Percentiles rank a stretch among this genome's conserved stretches.
Evolutionary conservation across 92 coral and sea anemone species (phyloP).

Genomic region (Galaxea fascicularis): DNA sequence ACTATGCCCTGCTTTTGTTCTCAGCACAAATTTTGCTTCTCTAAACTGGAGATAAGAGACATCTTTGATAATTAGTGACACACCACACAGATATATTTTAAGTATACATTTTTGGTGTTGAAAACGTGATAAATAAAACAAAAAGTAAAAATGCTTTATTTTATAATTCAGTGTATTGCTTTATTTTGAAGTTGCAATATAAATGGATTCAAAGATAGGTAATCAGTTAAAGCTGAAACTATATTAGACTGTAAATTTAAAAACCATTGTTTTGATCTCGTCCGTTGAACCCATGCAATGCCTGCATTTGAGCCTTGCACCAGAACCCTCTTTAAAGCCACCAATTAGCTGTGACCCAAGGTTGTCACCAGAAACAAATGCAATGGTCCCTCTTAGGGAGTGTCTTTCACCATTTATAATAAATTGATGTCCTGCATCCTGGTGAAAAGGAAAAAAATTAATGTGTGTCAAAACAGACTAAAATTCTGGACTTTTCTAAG

Average conservation of each 20-base stretch:
- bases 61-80: too few species aligned
- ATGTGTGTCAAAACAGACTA: too few species aligned
- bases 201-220: too few species aligned
- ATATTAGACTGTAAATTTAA: too few species aligned
- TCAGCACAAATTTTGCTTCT: background rate
- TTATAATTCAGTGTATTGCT: too few species aligned
- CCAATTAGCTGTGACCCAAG: conserved; percentile 50
- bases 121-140: too few species aligned
- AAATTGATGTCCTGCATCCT: conserved; percentile 37
- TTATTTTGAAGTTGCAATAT: too few species aligned
- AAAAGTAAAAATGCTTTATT: too few species aligned
- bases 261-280: background rate
- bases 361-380: conserved; percentile 61
- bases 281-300: conserved; percentile 20
- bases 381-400: conserved; percentile 43
- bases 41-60: conserved; percentile 2
- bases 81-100: too few species aligned
- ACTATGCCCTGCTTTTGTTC: conserved; percentile 9
- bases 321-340: conserved; percentile 29
- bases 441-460: background rate
- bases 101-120: too few species aligned
- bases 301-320: conserved; percentile 34
- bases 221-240: too few species aligned
- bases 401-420: conserved; percentile 14
- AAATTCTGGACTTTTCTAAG: too few species aligned